Percentiles rank a stretch among this genome's conserved stretches.
Evolutionary conservation across 2,797 vertebrate genomes (phyloP).

Genomic region (Acropternis orthonyx): DNA sequence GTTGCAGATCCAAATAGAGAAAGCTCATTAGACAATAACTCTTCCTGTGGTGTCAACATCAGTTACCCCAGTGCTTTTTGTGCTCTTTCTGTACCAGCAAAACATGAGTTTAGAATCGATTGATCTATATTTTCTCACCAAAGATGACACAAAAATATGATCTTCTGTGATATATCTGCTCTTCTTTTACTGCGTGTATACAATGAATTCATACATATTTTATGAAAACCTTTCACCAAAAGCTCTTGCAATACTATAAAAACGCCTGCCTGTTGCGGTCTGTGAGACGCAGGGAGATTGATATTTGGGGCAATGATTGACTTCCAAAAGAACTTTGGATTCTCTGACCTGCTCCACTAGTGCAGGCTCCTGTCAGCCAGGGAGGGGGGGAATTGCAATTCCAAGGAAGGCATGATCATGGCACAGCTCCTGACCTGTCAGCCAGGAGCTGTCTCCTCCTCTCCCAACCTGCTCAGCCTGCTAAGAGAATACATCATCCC

Average conservation of each 20-base stretch:
- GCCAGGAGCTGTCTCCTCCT: neutral
- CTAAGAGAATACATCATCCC: neutral
- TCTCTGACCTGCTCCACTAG: neutral
- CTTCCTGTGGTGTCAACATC: neutral
- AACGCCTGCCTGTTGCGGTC: neutral
- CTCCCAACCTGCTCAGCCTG: neutral
- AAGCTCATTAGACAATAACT: neutral
- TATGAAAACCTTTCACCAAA: constrained; percentile 27
- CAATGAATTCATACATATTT: constrained; percentile 55
- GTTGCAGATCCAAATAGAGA: neutral
- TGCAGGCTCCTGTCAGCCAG: neutral
- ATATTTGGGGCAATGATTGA: neutral
- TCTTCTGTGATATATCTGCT: constrained; percentile 22
- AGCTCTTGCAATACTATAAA: constrained; percentile 21
- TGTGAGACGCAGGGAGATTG: neutral
- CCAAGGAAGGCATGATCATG: neutral
- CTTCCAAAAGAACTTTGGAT: neutral
- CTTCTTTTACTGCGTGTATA: neutral
- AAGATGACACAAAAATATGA: constrained; percentile 36
- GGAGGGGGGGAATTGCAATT: neutral
- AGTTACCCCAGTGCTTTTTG: neutral
- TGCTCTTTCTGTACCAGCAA: neutral
- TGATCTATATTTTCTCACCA: constrained; percentile 33
- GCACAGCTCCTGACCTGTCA: neutral
- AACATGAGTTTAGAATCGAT: neutral